Evolutionary conservation across 1,140 invertebrate genomes (phyloP).

Genomic region (Acromyrmex charruanus): DNA sequence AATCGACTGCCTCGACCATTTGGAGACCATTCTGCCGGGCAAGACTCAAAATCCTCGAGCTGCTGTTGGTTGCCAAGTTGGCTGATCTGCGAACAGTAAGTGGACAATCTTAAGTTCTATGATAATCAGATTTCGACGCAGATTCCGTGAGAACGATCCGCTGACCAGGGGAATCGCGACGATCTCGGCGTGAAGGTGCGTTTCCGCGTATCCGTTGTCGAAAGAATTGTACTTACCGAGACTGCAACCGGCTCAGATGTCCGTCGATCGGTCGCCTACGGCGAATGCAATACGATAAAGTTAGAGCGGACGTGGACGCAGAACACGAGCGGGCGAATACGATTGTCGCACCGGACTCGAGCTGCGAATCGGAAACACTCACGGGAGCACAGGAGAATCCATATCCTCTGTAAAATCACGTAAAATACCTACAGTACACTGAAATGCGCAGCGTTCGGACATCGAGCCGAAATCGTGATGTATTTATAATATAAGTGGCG

Average conservation of each 20-base stretch:
- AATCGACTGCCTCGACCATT: neutral
- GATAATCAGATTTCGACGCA: neutral
- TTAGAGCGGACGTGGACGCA: neutral
- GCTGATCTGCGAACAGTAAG: neutral
- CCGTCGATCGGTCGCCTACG: neutral
- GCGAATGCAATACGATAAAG: neutral
- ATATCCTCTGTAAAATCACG: neutral
- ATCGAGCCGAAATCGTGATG: neutral
- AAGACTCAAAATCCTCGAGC: neutral
- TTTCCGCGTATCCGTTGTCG: neutral
- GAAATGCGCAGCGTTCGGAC: neutral
- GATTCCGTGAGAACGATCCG: neutral
- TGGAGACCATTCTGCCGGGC: neutral
- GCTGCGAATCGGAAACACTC: neutral
- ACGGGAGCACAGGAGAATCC: neutral
- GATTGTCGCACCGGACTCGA: no score
- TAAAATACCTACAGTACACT: neutral
- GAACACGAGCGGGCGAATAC: neutral
- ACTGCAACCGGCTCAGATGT: neutral
- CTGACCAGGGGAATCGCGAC: neutral
- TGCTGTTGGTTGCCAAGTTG: neutral
- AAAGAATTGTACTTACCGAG: neutral
- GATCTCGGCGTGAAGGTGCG: neutral
- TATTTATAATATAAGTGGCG: slow-evolving; percentile 26
- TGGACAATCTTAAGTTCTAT: neutral